A percentile compares a stretch with the other conserved stretches of the same genome.
Evolutionary conservation across 2,797 vertebrate genomes (phyloP).

Genomic region (Myotis planiceps): DNA sequence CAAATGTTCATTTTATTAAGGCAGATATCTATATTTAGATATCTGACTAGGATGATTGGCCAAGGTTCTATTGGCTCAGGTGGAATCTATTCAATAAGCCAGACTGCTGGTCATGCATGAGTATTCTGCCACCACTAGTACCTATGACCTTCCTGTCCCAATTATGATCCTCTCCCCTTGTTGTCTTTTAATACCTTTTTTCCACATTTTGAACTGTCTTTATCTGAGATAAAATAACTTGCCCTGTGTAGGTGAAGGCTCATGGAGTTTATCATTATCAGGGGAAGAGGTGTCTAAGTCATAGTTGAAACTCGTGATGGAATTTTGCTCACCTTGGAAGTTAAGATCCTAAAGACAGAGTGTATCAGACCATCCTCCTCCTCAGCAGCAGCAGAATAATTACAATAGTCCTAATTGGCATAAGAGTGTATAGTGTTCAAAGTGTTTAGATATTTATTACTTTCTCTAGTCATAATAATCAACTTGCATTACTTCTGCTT

Average conservation of each 20-base stretch:
- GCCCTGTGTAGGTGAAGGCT: not conserved
- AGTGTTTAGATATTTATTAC: not conserved
- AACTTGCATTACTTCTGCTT: not conserved
- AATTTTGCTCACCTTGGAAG: not conserved
- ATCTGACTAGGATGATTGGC: not conserved
- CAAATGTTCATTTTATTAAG: not conserved
- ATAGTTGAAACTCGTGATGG: not conserved
- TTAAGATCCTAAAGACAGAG: not conserved
- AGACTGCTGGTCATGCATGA: not conserved
- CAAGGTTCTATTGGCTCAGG: too few relatives aligned
- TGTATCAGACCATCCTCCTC: not conserved
- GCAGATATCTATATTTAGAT: not conserved
- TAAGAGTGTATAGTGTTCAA: not conserved
- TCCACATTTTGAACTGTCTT: not conserved
- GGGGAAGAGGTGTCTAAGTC: not conserved
- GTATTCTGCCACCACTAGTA: not conserved
- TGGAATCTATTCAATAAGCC: not conserved
- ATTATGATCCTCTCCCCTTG: not conserved
- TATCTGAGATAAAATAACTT: not conserved
- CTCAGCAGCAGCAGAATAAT: not conserved
- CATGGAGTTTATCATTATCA: not conserved
- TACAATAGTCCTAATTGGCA: not conserved
- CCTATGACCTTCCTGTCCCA: not conserved
- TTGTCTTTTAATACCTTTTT: not conserved
- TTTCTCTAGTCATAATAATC: not conserved